A percentile compares a stretch with the other conserved stretches of the same genome.
Conservation (phyloP, 2,797 vertebrate species). For the Catamblyrhynchus diadema region DNA sequence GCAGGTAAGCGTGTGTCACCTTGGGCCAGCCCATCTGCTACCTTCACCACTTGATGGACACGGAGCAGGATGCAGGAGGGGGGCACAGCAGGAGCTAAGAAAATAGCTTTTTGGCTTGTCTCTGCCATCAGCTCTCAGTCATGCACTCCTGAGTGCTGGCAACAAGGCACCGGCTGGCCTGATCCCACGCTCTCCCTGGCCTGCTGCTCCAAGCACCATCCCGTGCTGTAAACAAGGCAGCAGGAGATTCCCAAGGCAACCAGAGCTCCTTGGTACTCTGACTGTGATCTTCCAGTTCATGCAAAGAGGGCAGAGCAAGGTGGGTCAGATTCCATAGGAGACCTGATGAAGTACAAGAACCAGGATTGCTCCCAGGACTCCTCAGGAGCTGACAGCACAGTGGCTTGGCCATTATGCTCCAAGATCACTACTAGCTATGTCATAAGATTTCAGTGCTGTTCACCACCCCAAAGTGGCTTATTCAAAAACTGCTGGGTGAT, state of each 20-base stretch:
- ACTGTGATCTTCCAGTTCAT: not conserved
- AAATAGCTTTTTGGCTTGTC: not conserved
- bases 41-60: not conserved
- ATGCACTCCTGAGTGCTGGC: not conserved
- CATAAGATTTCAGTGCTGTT: not conserved
- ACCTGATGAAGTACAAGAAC: not conserved
- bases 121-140: not conserved
- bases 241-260: not conserved
- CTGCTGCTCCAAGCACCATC: not conserved
- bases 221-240: not conserved
- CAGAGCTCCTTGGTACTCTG: not conserved
- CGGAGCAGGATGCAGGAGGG: not conserved
- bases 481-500: not conserved
- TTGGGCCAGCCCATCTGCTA: constrained; percentile 48
- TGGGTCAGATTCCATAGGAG: not conserved
- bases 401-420: not conserved
- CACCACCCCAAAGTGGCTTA: not conserved
- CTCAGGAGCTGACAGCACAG: not conserved
- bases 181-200: not conserved
- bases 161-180: fast-evolving
- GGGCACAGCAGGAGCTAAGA: not conserved
- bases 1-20: constrained; percentile 10
- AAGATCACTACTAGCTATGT: not conserved
- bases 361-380: not conserved
- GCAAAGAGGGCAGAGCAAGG: not conserved